Base-by-base conservation (phyloP, 2,888 invertebrate species). In the Pecten maximus region DNA sequence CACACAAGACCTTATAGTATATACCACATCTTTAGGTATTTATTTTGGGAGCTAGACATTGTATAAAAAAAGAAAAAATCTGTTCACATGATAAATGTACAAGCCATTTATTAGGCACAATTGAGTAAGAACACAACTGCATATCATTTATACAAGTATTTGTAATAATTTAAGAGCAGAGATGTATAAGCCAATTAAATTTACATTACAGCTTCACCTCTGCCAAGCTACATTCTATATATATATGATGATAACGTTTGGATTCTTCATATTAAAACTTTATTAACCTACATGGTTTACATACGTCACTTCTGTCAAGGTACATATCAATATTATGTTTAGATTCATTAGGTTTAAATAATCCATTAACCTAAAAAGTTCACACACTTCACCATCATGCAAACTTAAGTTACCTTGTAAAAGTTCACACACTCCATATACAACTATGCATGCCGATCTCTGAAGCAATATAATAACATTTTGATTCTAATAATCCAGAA, bases 21-120 rank as follows among this genome's bases (percentile, higher is more conserved):
- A n/a, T n/a, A n/a, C 44, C 44, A 10, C 44, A 6, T 10, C 44
- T 44, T 44, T 44, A 44, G 44, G 44, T 44, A 44, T 44, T 44
- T 44, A 44, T 44, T 16, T 23, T 54, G 50, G 19, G 19, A 54
- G 28, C 10, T n/a, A n/a, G 35, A 12, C 23, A 4, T 74, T 6
- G 28, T 35, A 74, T 74, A 28, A 74, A 74, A n/a, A 10, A 28
- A 74, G 74, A 74, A 28, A 74, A n/a, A 35, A 35, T 0, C 8
- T 15, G 8, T 28, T 74, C 74, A 4, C 35, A 35, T 74, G 74
- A 74, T 74, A 74, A 74, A 74, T 74, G 74, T 74, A 74, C 74
- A 74, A 74, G 74, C 74, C 74, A 74, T 74, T 74, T 74, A 74
- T 74, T 74, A 74, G 74, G 74, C 74, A 74, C 74, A 74, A 74